Evolutionary conservation across 2,113 vertebrate genomes (phyloP).

Genomic region (Varanus komodoensis): DNA sequence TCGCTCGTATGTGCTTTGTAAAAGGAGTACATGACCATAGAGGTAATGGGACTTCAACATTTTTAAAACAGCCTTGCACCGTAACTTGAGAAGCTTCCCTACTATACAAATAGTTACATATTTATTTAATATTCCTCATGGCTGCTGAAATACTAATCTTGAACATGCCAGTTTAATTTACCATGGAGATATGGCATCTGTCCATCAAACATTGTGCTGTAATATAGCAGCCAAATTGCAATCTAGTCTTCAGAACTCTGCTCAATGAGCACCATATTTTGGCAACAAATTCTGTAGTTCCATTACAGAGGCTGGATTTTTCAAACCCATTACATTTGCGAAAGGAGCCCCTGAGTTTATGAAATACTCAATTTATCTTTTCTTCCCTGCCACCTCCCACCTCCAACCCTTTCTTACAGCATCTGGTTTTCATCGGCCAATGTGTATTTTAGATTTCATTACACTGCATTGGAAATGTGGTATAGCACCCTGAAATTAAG

Average conservation of each 20-base stretch:
- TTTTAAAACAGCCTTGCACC: constrained; percentile 37
- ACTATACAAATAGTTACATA: constrained; percentile 55
- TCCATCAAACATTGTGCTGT: constrained; percentile 45
- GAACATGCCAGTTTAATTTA: constrained; percentile 47
- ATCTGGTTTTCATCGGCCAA: constrained; percentile 64
- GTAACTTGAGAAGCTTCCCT: constrained; percentile 45
- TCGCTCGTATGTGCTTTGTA: constrained; percentile 20
- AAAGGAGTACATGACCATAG: constrained; percentile 37
- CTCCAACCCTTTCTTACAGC: constrained; percentile 34
- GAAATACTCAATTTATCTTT: constrained; percentile 64
- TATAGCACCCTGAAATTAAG: constrained; percentile 63
- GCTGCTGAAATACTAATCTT: constrained; percentile 60
- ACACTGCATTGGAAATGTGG: constrained; percentile 59
- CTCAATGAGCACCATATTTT: constrained; percentile 66
- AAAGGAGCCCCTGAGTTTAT: constrained; percentile 58
- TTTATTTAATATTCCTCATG: constrained; percentile 66
- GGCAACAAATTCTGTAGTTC: constrained; percentile 59
- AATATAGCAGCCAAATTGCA: constrained; percentile 62
- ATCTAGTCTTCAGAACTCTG: constrained; percentile 59
- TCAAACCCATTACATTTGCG: constrained; percentile 61
- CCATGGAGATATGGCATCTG: constrained; percentile 48
- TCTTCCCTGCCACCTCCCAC: constrained; percentile 38
- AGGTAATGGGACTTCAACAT: neutral
- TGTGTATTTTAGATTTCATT: constrained; percentile 58
- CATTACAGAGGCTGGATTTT: constrained; percentile 53